Conservation (phyloP, 2,113 vertebrate genomes). For the Gambusia affinis region DNA sequence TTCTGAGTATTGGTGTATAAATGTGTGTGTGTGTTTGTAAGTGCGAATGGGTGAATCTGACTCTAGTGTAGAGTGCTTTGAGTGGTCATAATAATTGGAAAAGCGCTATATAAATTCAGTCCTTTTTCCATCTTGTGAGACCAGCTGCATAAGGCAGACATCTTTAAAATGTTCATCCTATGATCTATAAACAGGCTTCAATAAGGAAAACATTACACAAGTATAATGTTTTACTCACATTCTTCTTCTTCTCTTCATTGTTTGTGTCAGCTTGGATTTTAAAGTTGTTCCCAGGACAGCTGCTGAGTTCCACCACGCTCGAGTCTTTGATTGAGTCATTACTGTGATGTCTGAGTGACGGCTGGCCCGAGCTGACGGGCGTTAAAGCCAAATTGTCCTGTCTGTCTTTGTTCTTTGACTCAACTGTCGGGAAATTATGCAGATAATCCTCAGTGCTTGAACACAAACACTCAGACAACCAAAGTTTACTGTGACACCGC, state of each 20-base stretch:
- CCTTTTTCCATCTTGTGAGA: too few species aligned
- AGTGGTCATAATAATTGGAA: too few species aligned
- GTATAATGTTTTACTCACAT: background rate
- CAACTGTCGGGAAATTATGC: background rate
- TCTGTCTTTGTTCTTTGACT: background rate
- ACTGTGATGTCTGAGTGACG: too few species aligned
- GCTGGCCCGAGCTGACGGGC: conserved; percentile 12
- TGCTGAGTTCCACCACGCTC: background rate
- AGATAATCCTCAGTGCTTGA: too few species aligned
- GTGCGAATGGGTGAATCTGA: too few species aligned
- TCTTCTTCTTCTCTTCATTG: background rate
- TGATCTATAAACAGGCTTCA: too few species aligned
- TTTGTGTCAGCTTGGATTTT: conserved; percentile 67
- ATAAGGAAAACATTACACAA: background rate
- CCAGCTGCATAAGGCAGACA: too few species aligned
- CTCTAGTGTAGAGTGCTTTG: too few species aligned
- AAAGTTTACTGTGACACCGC: background rate
- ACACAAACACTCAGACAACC: background rate
- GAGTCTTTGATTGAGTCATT: background rate
- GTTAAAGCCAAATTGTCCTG: conserved; percentile 31
- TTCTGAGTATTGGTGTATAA: too few species aligned
- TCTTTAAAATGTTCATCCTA: too few species aligned
- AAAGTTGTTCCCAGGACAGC: conserved; percentile 83
- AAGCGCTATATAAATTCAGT: too few species aligned
- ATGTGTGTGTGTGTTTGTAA: too few species aligned